Conservation (phyloP, 2,888 invertebrate species). For the Mechanitis mazaeus region DNA sequence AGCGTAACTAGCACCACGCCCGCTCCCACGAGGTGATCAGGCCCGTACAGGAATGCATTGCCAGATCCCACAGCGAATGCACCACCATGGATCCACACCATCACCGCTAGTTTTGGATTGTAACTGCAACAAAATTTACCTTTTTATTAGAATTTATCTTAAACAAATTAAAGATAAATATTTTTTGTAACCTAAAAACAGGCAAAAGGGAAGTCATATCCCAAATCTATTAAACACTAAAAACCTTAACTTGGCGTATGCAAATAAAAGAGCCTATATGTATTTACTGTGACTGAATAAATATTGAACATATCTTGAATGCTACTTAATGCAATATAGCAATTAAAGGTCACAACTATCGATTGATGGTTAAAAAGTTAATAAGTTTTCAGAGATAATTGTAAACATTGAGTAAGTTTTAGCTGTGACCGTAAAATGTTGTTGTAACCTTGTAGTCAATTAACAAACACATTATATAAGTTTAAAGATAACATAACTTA, state of each 20-base stretch:
- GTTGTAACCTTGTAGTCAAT: not conserved
- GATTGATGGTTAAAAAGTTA: not conserved
- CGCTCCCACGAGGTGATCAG: constrained; percentile 77
- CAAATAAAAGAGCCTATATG: too few relatives aligned
- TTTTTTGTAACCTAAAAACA: too few relatives aligned
- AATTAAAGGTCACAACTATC: not conserved
- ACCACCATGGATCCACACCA: constrained; percentile 82
- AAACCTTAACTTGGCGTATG: too few relatives aligned
- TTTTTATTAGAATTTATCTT: too few relatives aligned
- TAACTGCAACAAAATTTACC: constrained; percentile 42
- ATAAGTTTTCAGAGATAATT: not conserved
- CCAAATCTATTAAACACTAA: too few relatives aligned
- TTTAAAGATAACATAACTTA: too few relatives aligned
- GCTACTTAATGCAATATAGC: not conserved
- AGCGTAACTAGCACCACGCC: constrained; percentile 80
- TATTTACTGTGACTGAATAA: too few relatives aligned
- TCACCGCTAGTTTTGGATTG: constrained; percentile 77
- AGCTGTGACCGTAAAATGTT: not conserved
- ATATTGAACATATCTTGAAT: too few relatives aligned
- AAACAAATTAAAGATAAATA: too few relatives aligned
- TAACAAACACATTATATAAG: too few relatives aligned
- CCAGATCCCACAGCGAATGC: constrained; percentile 79
- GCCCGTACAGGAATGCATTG: constrained; percentile 79
- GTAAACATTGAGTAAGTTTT: constrained; percentile 3
- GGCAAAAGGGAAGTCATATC: too few relatives aligned